Percentiles rank a stretch among this genome's conserved stretches.
Evolutionary conservation across 2,888 invertebrate genomes (phyloP).

Genomic region (Cryptosula pallasiana): DNA sequence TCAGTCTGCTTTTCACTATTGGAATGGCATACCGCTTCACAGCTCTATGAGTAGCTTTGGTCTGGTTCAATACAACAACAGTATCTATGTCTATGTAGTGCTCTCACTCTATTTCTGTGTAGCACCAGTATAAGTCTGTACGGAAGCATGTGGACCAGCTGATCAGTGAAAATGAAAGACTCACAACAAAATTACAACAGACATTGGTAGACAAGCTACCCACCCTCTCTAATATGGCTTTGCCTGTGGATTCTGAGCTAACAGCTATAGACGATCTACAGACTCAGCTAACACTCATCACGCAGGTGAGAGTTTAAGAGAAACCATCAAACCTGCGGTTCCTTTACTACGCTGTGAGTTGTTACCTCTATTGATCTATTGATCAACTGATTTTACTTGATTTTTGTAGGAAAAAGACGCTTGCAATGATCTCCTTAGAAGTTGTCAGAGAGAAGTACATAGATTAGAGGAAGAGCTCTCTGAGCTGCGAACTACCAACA

Average conservation of each 20-base stretch:
- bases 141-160: conserved; percentile 25
- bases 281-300: not conserved
- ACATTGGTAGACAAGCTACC: conserved; percentile 12
- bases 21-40: too few species aligned
- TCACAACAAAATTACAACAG: conserved; percentile 3
- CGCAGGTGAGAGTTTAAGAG: too few species aligned
- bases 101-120: too few species aligned
- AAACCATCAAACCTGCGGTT: too few species aligned
- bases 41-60: too few species aligned
- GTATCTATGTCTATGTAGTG: too few species aligned
- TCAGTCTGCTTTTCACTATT: too few species aligned
- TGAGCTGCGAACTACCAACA: not conserved
- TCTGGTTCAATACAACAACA: too few species aligned
- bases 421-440: not conserved
- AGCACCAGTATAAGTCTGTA: conserved; percentile 25
- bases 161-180: conserved; percentile 29
- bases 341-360: too few species aligned
- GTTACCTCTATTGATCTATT: too few species aligned
- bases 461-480: conserved; percentile 22
- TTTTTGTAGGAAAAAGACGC: conserved; percentile 19
- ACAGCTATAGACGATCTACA: conserved; percentile 20
- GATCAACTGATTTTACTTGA: too few species aligned
- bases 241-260: conserved; percentile 8
- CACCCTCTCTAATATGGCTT: not conserved
- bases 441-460: conserved; percentile 6